These are phyloP conservation scores for Actenoides hombroni DNA, from an alignment of 2,113 vertebrate species.

Conservation along the genomic window DNA sequence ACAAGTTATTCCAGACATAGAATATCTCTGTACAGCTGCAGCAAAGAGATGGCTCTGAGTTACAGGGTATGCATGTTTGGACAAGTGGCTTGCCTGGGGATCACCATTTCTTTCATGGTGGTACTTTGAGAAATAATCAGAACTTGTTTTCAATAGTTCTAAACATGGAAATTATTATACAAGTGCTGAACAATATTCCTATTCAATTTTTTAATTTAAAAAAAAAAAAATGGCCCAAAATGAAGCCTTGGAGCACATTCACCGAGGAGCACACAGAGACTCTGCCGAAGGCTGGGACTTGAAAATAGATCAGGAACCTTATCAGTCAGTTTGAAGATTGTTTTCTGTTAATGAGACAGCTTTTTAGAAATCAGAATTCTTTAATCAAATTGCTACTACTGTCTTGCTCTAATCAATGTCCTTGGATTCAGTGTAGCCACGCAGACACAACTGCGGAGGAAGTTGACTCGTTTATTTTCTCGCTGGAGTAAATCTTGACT, in stretches of 20 bases:
- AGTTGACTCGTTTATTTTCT: background rate
- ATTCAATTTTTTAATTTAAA: background rate
- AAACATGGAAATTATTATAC: background rate
- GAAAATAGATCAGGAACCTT: background rate
- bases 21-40: background rate
- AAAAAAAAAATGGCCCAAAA: background rate
- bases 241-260: background rate
- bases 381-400: background rate
- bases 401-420: background rate
- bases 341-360: background rate
- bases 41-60: background rate
- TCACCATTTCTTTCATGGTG: background rate
- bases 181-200: background rate
- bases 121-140: background rate
- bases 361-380: background rate
- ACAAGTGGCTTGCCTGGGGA: background rate
- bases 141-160: background rate
- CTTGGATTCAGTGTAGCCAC: background rate
- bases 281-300: background rate
- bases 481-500: background rate
- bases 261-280: background rate
- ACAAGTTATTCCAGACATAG: background rate
- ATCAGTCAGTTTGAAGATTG: background rate
- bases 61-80: background rate
- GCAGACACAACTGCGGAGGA: background rate